Evolutionary conservation across 2,113 vertebrate genomes (phyloP).

Genomic region (Pantherophis guttatus): DNA sequence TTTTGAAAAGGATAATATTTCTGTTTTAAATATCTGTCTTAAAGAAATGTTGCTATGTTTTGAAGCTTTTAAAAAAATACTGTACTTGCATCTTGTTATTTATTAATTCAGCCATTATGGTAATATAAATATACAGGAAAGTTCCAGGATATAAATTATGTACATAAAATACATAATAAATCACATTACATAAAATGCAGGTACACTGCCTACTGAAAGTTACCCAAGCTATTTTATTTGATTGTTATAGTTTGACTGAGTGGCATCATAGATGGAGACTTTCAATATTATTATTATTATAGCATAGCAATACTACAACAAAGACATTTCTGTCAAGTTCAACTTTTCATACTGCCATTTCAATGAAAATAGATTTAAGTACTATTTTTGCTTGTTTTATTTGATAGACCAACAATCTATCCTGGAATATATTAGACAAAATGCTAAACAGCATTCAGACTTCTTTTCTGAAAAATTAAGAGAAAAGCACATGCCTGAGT

Average conservation of each 20-base stretch:
- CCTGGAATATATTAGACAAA: neutral
- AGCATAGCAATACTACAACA: neutral
- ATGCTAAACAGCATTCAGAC: neutral
- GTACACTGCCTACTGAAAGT: neutral
- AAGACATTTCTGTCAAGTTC: neutral
- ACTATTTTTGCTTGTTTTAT: neutral
- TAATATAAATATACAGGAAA: neutral
- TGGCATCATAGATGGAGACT: neutral
- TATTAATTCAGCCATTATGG: neutral
- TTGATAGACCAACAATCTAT: slow-evolving; percentile 12
- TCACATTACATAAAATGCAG: neutral
- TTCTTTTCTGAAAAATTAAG: neutral
- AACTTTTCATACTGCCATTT: neutral
- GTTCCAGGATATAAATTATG: neutral
- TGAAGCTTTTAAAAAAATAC: neutral
- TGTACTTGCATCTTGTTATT: neutral
- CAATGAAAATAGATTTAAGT: slow-evolving; percentile 5
- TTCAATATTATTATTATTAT: neutral
- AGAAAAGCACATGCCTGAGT: neutral
- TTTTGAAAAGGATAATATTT: neutral
- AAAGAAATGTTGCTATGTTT: neutral
- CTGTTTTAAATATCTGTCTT: neutral
- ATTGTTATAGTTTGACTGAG: neutral
- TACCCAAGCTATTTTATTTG: neutral
- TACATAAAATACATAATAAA: neutral